Evolutionary conservation across 2,888 invertebrate genomes (phyloP), one percentile per base, ranked within the genome.

Genomic region (Eudasyphora cyanicolor): DNA sequence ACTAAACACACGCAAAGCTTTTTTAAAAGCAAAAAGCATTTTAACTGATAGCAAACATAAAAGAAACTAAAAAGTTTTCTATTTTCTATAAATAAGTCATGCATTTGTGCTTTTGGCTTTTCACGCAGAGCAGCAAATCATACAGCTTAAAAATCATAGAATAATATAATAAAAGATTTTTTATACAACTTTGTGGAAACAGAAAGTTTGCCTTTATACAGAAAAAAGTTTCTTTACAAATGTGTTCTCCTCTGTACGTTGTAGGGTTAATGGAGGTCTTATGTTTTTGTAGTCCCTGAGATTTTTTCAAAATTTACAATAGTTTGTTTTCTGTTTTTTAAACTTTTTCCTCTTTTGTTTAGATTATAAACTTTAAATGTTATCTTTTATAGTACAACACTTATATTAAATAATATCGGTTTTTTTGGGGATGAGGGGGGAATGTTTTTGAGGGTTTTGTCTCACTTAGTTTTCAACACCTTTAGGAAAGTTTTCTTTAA

Each of bases 221-320:
- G 77, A 76, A 60, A 76, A 62, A 62, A 70, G 45, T 42, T 78
- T 79, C 73, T 42, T 75, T 21, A 71, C 64, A 54, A 76, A 82
- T 86, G 85, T 86, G 86, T 86, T 82, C 86, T 86, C 86, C 80
- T n/a, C n/a, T 81, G 70, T 70, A 62, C 64, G 45, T 82, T 17
- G 24, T 32, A 19, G 27, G 4, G 35, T 70, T 17, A 10, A 35
- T 76, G 69, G 70, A 7, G 32, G 54, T 24, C 4, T 80, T 51
- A 70, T 64, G 38, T 73, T 79, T 54, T 54, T 73, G 38, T n/a
- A n/a, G n/a, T n/a, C n/a, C n/a, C n/a, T n/a, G n/a, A n/a, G n/a
- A n/a, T n/a, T n/a, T 60, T 17, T 60, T 24, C 17, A 45, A 38
- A 74, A 67, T 76, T 76, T 62, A 82, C 51, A 79, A 76, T 45